Percentiles rank a stretch among this genome's conserved stretches.
Conservation (phyloP, 2,888 invertebrate species). For the Protula sp. region DNA sequence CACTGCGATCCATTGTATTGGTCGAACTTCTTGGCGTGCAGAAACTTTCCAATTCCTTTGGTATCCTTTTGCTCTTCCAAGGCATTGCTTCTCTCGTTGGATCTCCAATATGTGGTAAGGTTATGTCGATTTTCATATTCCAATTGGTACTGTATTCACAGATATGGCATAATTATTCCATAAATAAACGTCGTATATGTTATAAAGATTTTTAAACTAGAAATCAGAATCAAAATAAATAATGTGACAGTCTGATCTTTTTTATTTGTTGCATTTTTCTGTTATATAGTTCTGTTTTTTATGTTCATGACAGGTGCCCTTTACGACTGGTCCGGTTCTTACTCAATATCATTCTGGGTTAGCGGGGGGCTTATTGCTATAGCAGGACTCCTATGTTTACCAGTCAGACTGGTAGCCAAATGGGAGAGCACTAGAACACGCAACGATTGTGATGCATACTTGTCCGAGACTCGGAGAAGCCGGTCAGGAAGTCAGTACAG, state of each 20-base stretch:
- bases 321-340: conserved; percentile 20
- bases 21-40: conserved; percentile 58
- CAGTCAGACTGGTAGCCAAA: conserved; percentile 14
- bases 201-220: too few species aligned
- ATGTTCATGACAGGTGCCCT: conserved; percentile 23
- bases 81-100: conserved; percentile 24
- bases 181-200: too few species aligned
- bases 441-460: too few species aligned
- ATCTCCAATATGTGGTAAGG: conserved; percentile 22
- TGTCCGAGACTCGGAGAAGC: too few species aligned
- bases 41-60: conserved; percentile 56
- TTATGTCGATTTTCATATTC: too few species aligned
- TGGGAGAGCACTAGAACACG: too few species aligned
- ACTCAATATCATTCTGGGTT: conserved; percentile 20
- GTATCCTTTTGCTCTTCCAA: conserved; percentile 56
- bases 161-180: not conserved
- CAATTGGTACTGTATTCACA: not conserved
- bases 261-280: too few species aligned
- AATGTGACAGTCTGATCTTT: too few species aligned
- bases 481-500: too few species aligned
- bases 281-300: too few species aligned
- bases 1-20: conserved; percentile 65
- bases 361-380: conserved; percentile 18
- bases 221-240: too few species aligned
- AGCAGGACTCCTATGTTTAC: conserved; percentile 24